Percentiles rank a stretch among this genome's conserved stretches.
Conservation (phyloP, 2,797 vertebrate species). For the Distichodus sexfasciatus region DNA sequence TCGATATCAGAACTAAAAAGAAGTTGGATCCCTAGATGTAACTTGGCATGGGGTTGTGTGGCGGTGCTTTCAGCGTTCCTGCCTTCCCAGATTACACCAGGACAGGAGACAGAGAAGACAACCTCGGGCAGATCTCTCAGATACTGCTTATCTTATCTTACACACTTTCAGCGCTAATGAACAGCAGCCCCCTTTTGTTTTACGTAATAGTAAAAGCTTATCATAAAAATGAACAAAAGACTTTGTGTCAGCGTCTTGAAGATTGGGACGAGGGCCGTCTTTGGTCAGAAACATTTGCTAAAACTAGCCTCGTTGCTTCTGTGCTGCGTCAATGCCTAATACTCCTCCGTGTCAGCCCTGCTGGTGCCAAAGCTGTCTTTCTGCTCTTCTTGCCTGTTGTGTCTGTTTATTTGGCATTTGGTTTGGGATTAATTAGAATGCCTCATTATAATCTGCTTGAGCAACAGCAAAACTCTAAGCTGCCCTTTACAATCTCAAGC, state of each 20-base stretch:
- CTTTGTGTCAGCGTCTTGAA: neutral
- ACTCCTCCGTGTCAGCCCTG: neutral
- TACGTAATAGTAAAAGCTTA: no score
- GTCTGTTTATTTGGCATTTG: neutral
- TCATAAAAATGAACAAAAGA: no score
- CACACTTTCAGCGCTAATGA: neutral
- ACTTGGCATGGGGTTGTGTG: neutral
- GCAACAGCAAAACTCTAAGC: neutral
- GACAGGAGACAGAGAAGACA: neutral
- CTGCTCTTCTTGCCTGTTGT: neutral
- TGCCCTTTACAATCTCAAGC: neutral
- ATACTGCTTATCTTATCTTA: no score
- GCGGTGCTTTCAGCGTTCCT: neutral
- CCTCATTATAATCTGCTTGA: neutral
- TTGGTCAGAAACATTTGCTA: no score
- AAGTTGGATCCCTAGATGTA: no score
- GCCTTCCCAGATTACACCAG: neutral
- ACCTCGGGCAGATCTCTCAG: neutral
- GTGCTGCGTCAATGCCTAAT: neutral
- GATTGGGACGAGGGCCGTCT: neutral
- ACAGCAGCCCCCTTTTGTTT: neutral
- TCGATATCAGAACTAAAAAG: no score
- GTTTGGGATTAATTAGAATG: constrained; percentile 14
- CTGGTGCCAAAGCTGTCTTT: neutral
- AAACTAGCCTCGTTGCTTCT: no score